Conservation (phyloP, 2,113 vertebrate species). For the Stictonetta naevosa region DNA sequence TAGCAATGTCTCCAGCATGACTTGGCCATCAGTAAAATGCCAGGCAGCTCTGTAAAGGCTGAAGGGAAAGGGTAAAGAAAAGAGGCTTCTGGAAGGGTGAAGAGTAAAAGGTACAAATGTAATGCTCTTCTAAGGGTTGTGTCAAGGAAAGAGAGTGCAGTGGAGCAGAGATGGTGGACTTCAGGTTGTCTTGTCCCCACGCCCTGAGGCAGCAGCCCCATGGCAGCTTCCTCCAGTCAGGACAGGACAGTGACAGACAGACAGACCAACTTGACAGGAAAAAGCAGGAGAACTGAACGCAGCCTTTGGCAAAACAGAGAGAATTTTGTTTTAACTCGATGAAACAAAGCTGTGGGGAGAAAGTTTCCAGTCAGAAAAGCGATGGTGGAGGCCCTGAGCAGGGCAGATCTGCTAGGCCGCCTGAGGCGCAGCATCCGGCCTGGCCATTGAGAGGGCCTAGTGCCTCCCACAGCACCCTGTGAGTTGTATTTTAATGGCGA, state of each 20-base stretch:
- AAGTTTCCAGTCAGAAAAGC: not conserved
- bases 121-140: not conserved
- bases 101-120: not conserved
- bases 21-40: accelerated
- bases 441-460: not conserved
- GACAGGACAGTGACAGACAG: not conserved
- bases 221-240: not conserved
- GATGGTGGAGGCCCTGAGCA: not conserved
- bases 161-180: not conserved
- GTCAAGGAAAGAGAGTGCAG: not conserved
- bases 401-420: not conserved
- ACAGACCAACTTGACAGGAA: not conserved
- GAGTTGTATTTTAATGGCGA: not conserved
- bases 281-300: not conserved
- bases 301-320: not conserved
- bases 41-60: not conserved
- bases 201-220: not conserved
- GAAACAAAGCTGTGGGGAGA: not conserved
- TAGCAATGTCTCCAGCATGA: accelerated
- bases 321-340: not conserved
- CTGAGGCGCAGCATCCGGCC: not conserved
- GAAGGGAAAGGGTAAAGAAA: not conserved
- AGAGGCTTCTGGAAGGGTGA: not conserved
- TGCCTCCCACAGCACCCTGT: not conserved
- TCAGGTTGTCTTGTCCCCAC: accelerated